Percentiles rank a stretch among this genome's conserved stretches.
Evolutionary conservation across 2,888 invertebrate genomes (phyloP).

Genomic region (Siphlonurus alternatus): DNA sequence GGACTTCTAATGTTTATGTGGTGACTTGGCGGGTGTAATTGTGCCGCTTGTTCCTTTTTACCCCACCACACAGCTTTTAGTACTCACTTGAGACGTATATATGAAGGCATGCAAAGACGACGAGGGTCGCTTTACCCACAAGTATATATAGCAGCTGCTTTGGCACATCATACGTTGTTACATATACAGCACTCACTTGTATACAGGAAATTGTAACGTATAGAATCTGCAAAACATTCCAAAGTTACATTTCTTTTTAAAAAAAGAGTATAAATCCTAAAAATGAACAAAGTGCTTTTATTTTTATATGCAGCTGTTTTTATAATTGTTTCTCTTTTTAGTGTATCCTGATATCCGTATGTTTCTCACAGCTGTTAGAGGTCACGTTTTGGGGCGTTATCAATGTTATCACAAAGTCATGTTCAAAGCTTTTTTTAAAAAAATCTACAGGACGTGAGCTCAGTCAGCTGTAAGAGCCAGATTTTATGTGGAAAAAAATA

Average conservation of each 20-base stretch:
- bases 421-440: not conserved
- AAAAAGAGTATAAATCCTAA: too few species aligned
- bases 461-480: not conserved
- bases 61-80: not conserved
- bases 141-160: not conserved
- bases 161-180: not conserved
- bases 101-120: not conserved
- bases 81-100: not conserved
- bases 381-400: too few species aligned
- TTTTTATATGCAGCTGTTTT: too few species aligned
- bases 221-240: too few species aligned
- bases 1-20: not conserved
- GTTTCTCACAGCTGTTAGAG: not conserved
- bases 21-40: not conserved
- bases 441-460: not conserved
- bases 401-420: not conserved
- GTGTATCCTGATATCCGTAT: too few species aligned
- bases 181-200: not conserved
- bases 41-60: not conserved
- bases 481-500: not conserved
- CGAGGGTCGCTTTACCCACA: too few species aligned
- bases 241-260: too few species aligned
- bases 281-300: too few species aligned
- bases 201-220: too few species aligned
- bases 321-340: too few species aligned